Percentiles rank a stretch among this genome's conserved stretches.
Evolutionary conservation across 64 coral and sea anemone genomes (phyloP).

Genomic region (Dendrophyllia cribrosa): DNA sequence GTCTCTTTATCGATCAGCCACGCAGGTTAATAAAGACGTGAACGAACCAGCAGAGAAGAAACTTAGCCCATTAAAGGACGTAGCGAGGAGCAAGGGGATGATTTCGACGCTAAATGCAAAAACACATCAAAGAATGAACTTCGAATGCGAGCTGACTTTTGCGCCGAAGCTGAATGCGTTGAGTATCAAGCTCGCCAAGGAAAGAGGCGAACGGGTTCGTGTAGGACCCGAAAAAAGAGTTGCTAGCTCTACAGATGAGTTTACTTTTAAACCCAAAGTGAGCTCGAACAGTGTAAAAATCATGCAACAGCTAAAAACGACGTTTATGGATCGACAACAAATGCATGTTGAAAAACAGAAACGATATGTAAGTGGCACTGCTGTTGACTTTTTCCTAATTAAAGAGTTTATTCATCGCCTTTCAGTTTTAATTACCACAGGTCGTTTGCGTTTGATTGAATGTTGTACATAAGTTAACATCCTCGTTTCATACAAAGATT

Average conservation of each 20-base stretch:
- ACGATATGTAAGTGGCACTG: conserved; percentile 62
- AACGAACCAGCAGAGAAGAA: conserved; percentile 44
- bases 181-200: conserved; percentile 83
- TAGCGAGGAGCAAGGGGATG: conserved; percentile 73
- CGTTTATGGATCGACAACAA: conserved; percentile 94
- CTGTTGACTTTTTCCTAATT: neutral
- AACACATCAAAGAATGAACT: conserved; percentile 62
- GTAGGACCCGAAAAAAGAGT: conserved; percentile 32
- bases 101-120: conserved; percentile 72
- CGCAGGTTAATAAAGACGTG: conserved; percentile 34
- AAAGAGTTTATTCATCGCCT: neutral
- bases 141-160: conserved; percentile 93
- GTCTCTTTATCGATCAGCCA: conserved; percentile 61
- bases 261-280: conserved; percentile 98
- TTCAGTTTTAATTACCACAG: too few species aligned
- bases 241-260: conserved; percentile 66
- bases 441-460: too few species aligned
- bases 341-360: conserved; percentile 95
- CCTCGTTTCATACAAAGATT: too few species aligned
- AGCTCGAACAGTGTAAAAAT: conserved; percentile 95
- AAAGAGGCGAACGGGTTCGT: conserved; percentile 60
- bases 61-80: conserved; percentile 68
- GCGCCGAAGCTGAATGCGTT: conserved; percentile 82
- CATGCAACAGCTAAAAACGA: conserved; percentile 92
- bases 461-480: too few species aligned